Percentiles rank a stretch among this genome's conserved stretches.
phyloP scores from a whole-genome alignment of 2,888 invertebrate species.

The Ophioninae sp. region DNA sequence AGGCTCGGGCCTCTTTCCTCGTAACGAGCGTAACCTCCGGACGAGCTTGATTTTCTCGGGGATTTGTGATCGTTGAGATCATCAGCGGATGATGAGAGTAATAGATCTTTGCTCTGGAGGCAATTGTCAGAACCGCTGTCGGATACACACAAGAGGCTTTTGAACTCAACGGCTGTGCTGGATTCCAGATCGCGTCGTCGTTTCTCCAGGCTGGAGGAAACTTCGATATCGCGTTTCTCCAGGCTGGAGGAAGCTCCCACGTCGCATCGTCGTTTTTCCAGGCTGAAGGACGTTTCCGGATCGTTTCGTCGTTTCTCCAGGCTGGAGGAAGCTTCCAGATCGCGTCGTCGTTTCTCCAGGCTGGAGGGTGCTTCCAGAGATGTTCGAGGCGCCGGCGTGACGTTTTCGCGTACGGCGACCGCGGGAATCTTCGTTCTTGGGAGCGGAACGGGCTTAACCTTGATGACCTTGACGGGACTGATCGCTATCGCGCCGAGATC shows the following conservation, averaged over 20 bases:
- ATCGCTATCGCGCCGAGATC: constrained; percentile 67
- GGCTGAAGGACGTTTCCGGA: too few species aligned
- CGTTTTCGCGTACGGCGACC: constrained; percentile 6
- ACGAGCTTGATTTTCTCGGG: constrained; percentile 49
- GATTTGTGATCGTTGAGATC: constrained; percentile 58
- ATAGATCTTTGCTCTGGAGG: constrained; percentile 68
- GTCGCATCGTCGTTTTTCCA: too few species aligned
- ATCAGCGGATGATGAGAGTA: constrained; percentile 54
- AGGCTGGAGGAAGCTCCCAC: too few species aligned
- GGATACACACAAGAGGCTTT: constrained; percentile 71
- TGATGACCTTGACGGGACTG: constrained; percentile 1
- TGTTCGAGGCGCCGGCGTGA: neutral
- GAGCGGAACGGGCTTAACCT: constrained; percentile 65
- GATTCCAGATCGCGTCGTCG: constrained; percentile 67
- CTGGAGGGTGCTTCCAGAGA: neutral
- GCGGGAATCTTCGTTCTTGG: constrained; percentile 67
- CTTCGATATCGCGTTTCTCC: too few species aligned
- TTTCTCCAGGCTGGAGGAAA: constrained; percentile 16
- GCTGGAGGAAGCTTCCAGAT: too few species aligned
- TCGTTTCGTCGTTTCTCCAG: constrained; percentile 55
- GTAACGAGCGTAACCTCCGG: constrained; percentile 33
- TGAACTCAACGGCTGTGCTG: constrained; percentile 74
- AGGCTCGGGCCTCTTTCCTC: constrained; percentile 64
- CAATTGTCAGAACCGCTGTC: constrained; percentile 75
- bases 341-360: too few species aligned